Conservation (phyloP, 2,113 vertebrate species). For the Nesospiza acunhae region DNA sequence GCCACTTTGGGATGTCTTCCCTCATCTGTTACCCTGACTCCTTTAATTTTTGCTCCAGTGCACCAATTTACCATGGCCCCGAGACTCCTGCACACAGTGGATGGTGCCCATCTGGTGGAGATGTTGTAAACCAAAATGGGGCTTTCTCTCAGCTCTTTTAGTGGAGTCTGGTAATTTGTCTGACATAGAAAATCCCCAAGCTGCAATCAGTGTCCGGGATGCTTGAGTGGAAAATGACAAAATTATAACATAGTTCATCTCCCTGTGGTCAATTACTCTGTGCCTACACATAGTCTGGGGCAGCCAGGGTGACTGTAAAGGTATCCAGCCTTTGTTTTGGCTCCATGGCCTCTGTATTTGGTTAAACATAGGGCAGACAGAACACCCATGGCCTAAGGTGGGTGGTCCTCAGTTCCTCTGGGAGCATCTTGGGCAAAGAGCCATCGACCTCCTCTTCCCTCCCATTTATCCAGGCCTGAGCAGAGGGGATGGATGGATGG, state of each 20-base stretch:
- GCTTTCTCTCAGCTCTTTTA: not conserved
- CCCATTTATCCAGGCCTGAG: not conserved
- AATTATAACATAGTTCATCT: not conserved
- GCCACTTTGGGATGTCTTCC: not conserved
- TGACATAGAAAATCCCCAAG: constrained; percentile 24
- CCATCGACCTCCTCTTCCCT: rapidly evolving
- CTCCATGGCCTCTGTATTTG: not conserved
- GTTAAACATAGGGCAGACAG: not conserved
- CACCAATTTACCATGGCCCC: not conserved
- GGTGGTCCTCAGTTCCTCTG: not conserved
- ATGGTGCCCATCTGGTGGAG: not conserved
- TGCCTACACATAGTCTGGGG: not conserved
- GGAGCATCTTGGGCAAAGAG: not conserved
- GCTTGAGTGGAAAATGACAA: constrained; percentile 7
- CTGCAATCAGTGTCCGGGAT: not conserved
- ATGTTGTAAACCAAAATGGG: not conserved
- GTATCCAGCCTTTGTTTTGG: not conserved
- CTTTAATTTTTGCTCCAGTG: constrained; percentile 22
- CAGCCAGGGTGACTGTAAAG: rapidly evolving
- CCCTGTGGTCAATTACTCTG: not conserved
- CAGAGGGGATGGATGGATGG: not conserved
- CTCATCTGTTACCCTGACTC: not conserved
- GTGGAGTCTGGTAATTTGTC: not conserved
- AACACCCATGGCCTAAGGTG: not conserved
- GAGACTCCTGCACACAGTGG: rapidly evolving